phyloP scores from a whole-genome alignment of 1,140 invertebrate species.

The Lutraria rhynchaena region DNA sequence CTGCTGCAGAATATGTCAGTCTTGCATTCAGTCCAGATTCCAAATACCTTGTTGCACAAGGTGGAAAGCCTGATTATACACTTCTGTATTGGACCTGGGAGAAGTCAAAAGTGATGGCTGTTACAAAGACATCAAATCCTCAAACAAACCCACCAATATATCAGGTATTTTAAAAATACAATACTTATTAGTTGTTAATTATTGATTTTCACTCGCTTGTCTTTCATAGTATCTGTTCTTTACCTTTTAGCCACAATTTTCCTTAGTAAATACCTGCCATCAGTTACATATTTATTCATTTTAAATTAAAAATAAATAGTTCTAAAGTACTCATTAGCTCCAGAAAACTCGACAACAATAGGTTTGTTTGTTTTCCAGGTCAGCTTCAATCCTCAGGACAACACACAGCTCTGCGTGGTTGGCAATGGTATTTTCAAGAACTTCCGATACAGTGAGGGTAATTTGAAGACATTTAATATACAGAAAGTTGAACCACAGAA shows the following conservation, averaged over 20 bases:
- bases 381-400: constrained; percentile 90
- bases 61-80: constrained; percentile 90
- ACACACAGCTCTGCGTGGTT: constrained; percentile 88
- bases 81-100: constrained; percentile 93
- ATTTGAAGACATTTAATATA: constrained; percentile 92
- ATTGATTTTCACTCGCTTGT: too few species aligned
- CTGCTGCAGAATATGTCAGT: constrained; percentile 86
- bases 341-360: not conserved
- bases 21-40: constrained; percentile 91
- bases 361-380: constrained; percentile 82
- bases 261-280: too few species aligned
- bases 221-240: too few species aligned
- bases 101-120: constrained; percentile 90
- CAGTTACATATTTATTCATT: too few species aligned
- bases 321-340: too few species aligned
- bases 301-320: too few species aligned
- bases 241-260: too few species aligned
- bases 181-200: too few species aligned
- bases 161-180: constrained; percentile 82
- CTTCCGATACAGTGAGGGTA: constrained; percentile 90
- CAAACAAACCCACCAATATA: constrained; percentile 80
- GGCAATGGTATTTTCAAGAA: constrained; percentile 89
- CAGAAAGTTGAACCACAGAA: constrained; percentile 90
- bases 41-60: constrained; percentile 89
- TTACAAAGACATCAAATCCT: constrained; percentile 85